Evolutionary conservation across 2,888 invertebrate genomes (phyloP), one percentile per base, ranked within the genome.

Genomic region (Watsonalla cultraria): DNA sequence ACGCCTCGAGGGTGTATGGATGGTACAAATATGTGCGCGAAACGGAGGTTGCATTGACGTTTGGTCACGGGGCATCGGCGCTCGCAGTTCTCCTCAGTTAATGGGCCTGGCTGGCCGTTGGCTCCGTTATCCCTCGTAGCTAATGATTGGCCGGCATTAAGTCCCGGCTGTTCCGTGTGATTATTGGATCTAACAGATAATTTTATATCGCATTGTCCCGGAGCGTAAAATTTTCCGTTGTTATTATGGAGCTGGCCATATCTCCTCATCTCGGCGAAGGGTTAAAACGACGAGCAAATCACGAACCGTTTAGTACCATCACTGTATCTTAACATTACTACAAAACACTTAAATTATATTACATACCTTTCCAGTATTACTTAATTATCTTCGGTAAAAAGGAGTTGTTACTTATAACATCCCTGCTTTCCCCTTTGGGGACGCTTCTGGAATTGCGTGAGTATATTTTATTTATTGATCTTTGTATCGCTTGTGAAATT

Each of bases 151-250:
- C 89, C 84, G 82, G 88, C 88, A 91, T 91, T 89, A 90, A 86
- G 85, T 84, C 86, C 78, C 78, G 86, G 75, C 88, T 82, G 89
- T 87, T 86, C 86, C 81, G 82, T 87, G 87, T 89, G 90, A 90
- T 90, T 90, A 90, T 90, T 90, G 90, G 90, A 88, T 90, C 90
- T 89, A 90, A 88, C 90, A 88, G 90, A 90, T 90, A 90, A 90
- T 90, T 90, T 90, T 88, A 90, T 87, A 88, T 89, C 84, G 89
- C 84, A 90, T 90, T 90, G 90, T 90, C 90, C 90, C 74, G 88
- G 86, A 90, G 90, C 90, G 90, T 87, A 89, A 90, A 86, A 88
- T 88, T 86, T 84, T 83, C 89, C 84, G 89, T 88, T 86, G 89
- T 88, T 88, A 90, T 86, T 86, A 84, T 84, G 78, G 82, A 68